phyloP scores from a whole-genome alignment of 2,113 vertebrate species.

The Hydrolagus affinis region DNA sequence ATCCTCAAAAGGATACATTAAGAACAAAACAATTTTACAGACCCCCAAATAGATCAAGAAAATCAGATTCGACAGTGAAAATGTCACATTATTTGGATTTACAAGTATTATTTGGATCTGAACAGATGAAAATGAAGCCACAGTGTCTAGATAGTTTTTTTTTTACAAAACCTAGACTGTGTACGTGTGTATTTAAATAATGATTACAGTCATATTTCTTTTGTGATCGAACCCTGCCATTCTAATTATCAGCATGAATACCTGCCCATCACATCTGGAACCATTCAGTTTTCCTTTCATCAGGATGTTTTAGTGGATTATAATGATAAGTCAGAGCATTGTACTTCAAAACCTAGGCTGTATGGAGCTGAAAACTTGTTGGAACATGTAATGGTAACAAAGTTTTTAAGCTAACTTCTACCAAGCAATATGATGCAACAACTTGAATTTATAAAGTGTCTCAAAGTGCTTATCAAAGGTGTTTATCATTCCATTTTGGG shows the following conservation, averaged over 20 bases:
- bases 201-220: neutral
- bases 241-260: neutral
- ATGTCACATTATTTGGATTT: neutral
- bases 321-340: neutral
- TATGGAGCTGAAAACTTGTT: neutral
- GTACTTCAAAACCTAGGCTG: neutral
- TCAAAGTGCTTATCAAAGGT: no score
- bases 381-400: neutral
- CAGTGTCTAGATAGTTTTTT: no score
- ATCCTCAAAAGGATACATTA: neutral
- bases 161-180: neutral
- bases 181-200: neutral
- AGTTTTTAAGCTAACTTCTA: neutral
- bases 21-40: neutral
- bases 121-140: neutral
- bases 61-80: neutral
- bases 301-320: neutral
- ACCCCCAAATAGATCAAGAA: neutral
- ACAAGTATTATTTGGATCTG: neutral
- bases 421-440: neutral
- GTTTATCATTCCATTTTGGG: no score
- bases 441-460: no score
- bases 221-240: neutral
- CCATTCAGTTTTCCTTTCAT: neutral
- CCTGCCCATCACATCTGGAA: neutral